Evolutionary conservation across 1,140 invertebrate species (phyloP).

Genomic region (Callitettix versicolor): DNA sequence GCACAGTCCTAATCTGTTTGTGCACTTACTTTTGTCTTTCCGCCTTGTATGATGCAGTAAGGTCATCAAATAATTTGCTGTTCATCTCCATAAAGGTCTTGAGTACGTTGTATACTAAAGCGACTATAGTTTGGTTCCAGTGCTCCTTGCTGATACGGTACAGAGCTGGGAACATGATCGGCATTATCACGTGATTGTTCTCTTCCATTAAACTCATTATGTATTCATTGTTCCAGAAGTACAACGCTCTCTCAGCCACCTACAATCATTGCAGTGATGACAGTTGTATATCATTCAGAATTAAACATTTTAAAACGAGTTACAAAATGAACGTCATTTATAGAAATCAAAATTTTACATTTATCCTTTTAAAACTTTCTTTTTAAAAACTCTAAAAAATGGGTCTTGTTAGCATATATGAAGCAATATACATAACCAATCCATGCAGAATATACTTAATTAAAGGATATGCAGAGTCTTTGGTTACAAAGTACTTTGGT

Average conservation of each 20-base stretch:
- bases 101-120: constrained; percentile 97
- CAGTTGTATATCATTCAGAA: too few relatives aligned
- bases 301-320: too few relatives aligned
- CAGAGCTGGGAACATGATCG: constrained; percentile 92
- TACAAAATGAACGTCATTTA: too few relatives aligned
- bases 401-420: too few relatives aligned
- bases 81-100: constrained; percentile 99
- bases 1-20: neutral
- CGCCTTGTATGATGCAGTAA: constrained; percentile 95
- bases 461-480: too few relatives aligned
- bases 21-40: constrained; percentile 87
- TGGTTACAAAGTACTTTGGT: too few relatives aligned
- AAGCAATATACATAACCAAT: too few relatives aligned
- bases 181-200: constrained; percentile 83
- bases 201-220: constrained; percentile 91
- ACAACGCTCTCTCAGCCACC: constrained; percentile 91
- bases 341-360: neutral
- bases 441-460: too few relatives aligned
- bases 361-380: neutral
- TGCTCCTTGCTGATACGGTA: constrained; percentile 98
- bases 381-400: too few relatives aligned
- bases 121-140: constrained; percentile 99
- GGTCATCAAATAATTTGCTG: constrained; percentile 96
- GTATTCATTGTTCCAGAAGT: constrained; percentile 97
- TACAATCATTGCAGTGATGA: too few relatives aligned